Evolutionary conservation across 2,888 invertebrate species (phyloP), one percentile per base, ranked within the genome.

Genomic region (Eilema griseolum): DNA sequence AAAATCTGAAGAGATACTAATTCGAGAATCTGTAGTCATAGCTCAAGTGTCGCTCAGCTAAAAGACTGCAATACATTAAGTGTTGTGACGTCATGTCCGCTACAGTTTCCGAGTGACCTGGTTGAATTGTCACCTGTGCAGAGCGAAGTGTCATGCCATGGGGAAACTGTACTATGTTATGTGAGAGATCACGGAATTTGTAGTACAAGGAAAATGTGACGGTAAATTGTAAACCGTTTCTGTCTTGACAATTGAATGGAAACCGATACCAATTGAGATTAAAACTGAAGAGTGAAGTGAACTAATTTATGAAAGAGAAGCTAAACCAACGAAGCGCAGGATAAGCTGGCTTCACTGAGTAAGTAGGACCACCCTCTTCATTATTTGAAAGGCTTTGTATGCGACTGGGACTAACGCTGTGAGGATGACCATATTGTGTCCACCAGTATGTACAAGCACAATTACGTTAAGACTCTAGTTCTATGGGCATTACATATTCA

Each of bases 11-110:
- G 2, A 37, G 16, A 31, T 37, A 41, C 14, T 11, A 33, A 33
- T 57, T 23, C 11, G 3, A 33, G 33, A 23, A 66, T 20, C 63
- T 31, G 52, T 69, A 26, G 46, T 37, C 64, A 52, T 12, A 56
- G n/a, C 7, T 20, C 59, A 46, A 52, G 59, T 60, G 59, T 52
- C 62, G 46, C 52, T 71, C 52, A 64, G 31, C 70, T 75, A 74
- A 82, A 86, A 83, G 84, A 82, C 78, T 80, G 88, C 87, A 88
- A 87, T 88, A 85, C 88, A 86, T 88, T 88, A 88, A 83, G 75
- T 83, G 81, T 85, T 85, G 87, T 86, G 88, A 83, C 83, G 77
- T 79, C 71, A 72, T 70, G 78, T 73, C 75, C 74, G 76, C 73
- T 76, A 76, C 79, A 78, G 84, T 84, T 88, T 88, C 87, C 86